Base-by-base conservation (phyloP, 2,797 vertebrate genomes). In the Cirrhinus molitorella region DNA sequence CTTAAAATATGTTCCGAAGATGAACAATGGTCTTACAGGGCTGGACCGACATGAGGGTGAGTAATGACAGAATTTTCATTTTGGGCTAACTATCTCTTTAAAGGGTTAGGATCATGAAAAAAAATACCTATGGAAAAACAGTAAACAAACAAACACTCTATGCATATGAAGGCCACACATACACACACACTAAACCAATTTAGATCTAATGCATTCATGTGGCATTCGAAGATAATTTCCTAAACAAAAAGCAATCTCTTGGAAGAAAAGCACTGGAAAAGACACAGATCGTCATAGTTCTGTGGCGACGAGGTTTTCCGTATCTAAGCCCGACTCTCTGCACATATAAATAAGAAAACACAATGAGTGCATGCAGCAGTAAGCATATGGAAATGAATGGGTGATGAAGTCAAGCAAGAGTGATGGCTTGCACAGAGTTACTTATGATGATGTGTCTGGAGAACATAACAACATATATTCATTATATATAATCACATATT, bases 321-420 rank as follows among this genome's bases (percentile, higher is more conserved):
- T 31, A 43, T 53, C 45, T 8, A n/a, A 74, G 70, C 2, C 47
- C 3, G 16, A 82, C 31, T 53, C 57, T 74, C 28, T 63, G 70
- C 40, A 37, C 71, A 82, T 67, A 75, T 74, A 72, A 55, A 82
- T 66, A 16, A 75, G 34, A 53, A 75, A 82, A 45, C 80, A 75
- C 23, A 82, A 81, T 65, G 14, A 65, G 45, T 65, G 57, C 45
- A 67, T 51, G 59, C 71, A 66, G 80, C 34, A 55, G 59, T 55
- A 65, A 51, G 57, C 80, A 75, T 81, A 81, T 82, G 80, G 47
- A 75, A 49, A 23, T 72, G 66, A 73, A 65, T 65, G 45, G 40
- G 23, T 55, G 80, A 82, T 66, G 59, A 82, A 51, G 57, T 53
- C n/a, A 14, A n/a, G 59, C 31, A 82, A 47, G 34, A 66, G 6